Base-by-base conservation (phyloP, 2,797 vertebrate species). In the Acanthornis magna region DNA sequence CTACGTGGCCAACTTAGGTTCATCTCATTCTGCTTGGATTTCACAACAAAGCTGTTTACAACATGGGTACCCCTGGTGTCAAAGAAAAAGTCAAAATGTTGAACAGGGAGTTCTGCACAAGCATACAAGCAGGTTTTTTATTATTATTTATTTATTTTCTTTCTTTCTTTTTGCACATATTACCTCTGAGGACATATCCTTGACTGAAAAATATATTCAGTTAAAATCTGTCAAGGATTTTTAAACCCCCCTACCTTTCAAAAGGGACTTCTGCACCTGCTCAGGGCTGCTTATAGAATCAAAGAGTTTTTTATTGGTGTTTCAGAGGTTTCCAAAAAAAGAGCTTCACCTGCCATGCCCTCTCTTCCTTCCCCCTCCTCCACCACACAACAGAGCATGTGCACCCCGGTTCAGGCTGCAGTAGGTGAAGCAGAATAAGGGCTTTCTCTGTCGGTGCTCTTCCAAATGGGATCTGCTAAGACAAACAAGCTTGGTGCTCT, bases 361-460 rank as follows among this genome's bases (percentile, higher is more conserved):
- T 65, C 68, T 40, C 42, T 62, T 68, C 32, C 42, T 57, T 65
- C 48, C 42, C 34, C 27, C n/a, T 57, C 23, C 47, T 57, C 43
- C 47, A 30, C 10, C n/a, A 58, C 15, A 0, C 4, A 50, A 16
- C 16, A 17, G 23, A 8, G 19, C 23, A 4, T 3, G 42, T 3
- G 47, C 2, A 4, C 16, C 34, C 26, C 2, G 6, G 34, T 34
- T 85, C 55, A 18, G 8, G 21, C 87, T 11, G 7, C 16, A 34
- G 40, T 0, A 47, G 23, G n/a, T 21, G 20, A 91, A 50, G n/a
- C 2, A 45, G 29, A 32, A 2, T 7, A 40, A 57, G 34, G 1
- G 0, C 10, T 29, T 22, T 13, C 29, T 17, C 36, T 4, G 0
- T 2, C 42, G 34, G 22, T 26, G 11, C 26, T 53, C 57, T 50